Evolutionary conservation across 92 coral and sea anemone species (phyloP).

Genomic region (Nematostella vectensis): DNA sequence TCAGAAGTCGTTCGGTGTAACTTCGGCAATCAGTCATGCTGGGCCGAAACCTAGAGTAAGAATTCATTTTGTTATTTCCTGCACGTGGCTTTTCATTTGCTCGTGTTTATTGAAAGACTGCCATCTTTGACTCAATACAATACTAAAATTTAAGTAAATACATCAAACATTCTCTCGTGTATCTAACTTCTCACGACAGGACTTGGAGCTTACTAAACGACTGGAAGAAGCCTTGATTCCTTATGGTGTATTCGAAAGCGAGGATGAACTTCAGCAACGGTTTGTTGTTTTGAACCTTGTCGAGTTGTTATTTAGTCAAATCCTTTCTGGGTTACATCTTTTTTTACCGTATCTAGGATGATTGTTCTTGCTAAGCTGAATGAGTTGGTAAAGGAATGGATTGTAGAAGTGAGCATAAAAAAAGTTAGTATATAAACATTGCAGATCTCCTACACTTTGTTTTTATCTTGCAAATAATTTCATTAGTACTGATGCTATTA

Average conservation of each 20-base stretch:
- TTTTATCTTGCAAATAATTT: too few relatives aligned
- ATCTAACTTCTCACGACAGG: too few relatives aligned
- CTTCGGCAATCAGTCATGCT: constrained; percentile 88
- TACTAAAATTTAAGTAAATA: too few relatives aligned
- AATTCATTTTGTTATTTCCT: not conserved
- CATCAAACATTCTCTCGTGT: too few relatives aligned
- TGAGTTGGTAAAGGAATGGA: constrained; percentile 88
- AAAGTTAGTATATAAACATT: too few relatives aligned
- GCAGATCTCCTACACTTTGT: too few relatives aligned
- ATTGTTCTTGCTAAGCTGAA: constrained; percentile 91
- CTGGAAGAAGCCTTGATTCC: constrained; percentile 70
- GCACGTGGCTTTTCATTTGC: not conserved
- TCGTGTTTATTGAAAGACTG: too few relatives aligned
- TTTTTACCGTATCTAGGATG: constrained; percentile 42
- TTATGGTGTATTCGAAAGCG: constrained; percentile 91
- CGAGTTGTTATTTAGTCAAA: too few relatives aligned
- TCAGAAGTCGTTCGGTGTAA: constrained; percentile 73
- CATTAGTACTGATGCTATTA: too few relatives aligned
- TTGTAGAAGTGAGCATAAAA: constrained; percentile 60
- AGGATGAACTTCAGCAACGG: constrained; percentile 96
- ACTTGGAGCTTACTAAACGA: constrained; percentile 55
- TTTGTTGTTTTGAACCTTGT: constrained; percentile 6
- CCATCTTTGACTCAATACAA: too few relatives aligned
- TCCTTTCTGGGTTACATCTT: not conserved
- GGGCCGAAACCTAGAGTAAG: constrained; percentile 80